Base-by-base conservation (phyloP, 2,888 invertebrate genomes). In the Drosophila prolongata region DNA sequence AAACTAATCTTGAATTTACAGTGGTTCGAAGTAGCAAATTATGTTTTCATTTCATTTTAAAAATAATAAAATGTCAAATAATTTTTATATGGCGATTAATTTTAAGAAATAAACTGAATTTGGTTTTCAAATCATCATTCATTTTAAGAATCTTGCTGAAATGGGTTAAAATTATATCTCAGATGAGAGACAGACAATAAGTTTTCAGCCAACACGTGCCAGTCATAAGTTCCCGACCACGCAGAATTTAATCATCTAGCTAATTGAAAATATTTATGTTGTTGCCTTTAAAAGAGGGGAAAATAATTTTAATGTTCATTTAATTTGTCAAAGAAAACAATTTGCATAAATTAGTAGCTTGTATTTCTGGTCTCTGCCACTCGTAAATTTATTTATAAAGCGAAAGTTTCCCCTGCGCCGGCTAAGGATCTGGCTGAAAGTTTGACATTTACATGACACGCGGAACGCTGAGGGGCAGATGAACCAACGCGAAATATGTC, bases 251-350 rank as follows among this genome's bases (percentile, higher is more conserved):
- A 30, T 37, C 61, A 43, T 50, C 38, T 38, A 46, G 46, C 44
- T 66, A 66, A 66, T 66, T 53, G 38, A 66, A 66, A 47, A 66
- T 66, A 66, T 66, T 66, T 66, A 14, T 46, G 35, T 19, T 42
- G 11, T 27, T 27, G 38, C 38, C 9, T 35, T n/a, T 6, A 47
- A 53, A 35, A 40, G 34, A 40, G 13, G 24, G 24, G 47, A 3
- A 46, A 71, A 71, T 69, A 55, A 53, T 66, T 68, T 66, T 73
- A 50, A 65, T 74, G 66, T 55, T 59, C 75, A 62, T 64, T 76
- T 75, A 75, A 75, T 69, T 75, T 75, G 64, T 60, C 52, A 75
- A 75, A 75, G 69, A 75, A 75, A 75, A 64, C 70, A 75, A 75
- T 75, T 70, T 75, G 53, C 76, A 75, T 75, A 70, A 69, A 71